Evolutionary conservation across 2,797 vertebrate genomes (phyloP).

Genomic region (Darevskia nairensis): DNA sequence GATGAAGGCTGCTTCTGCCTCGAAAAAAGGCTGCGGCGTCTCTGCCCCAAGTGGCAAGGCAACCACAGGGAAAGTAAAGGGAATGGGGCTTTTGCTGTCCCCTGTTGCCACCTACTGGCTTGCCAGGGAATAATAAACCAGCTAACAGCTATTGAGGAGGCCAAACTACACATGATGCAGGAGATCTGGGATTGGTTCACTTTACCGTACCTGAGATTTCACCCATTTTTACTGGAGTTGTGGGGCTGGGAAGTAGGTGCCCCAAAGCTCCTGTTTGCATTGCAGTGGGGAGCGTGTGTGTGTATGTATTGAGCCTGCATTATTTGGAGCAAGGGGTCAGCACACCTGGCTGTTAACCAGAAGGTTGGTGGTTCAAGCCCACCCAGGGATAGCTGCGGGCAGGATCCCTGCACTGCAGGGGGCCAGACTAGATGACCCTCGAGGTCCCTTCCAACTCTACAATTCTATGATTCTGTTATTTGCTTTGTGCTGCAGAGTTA

Average conservation of each 20-base stretch:
- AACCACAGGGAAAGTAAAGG: neutral
- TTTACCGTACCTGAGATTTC: neutral
- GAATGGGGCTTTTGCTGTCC: neutral
- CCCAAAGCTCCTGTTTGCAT: neutral
- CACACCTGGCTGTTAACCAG: no score
- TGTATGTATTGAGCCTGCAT: no score
- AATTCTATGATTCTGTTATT: neutral
- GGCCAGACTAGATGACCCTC: no score
- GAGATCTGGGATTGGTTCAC: neutral
- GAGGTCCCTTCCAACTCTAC: no score
- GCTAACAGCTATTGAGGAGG: neutral
- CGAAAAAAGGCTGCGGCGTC: neutral
- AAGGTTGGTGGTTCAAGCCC: no score
- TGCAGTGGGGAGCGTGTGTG: neutral
- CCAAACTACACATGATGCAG: neutral
- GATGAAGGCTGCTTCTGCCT: neutral
- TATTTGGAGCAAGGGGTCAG: no score
- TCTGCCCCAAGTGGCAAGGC: neutral
- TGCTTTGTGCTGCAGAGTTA: neutral
- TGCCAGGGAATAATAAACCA: neutral
- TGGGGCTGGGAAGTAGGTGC: no score
- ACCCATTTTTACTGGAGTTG: neutral
- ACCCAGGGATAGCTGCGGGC: no score
- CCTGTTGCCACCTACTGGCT: slow-evolving; percentile 11
- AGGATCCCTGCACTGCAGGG: no score